Base-by-base conservation (phyloP, 2,113 vertebrate species). In the Clupea harengus region DNA sequence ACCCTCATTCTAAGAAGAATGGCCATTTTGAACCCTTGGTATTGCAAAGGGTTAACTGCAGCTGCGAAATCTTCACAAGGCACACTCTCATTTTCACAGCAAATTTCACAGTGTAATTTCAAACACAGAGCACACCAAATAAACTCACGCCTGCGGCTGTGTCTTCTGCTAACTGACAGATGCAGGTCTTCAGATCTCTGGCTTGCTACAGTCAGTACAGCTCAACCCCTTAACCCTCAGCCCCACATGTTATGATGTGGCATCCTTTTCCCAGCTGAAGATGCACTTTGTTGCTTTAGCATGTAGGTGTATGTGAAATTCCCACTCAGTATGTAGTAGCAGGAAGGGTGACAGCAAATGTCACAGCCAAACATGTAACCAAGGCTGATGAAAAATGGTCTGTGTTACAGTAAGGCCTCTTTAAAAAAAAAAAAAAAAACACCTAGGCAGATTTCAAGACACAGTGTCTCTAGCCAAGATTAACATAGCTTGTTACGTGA, bases 221-320 rank as follows among this genome's bases (percentile, higher is more conserved):
- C 60, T 67, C 64, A 72, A 9, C n/a, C 28, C 28, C 8, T 28
- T 15, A 72, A 32, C 64, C 64, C 15, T 72, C 64, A 72, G 25
- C n/a, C 10, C 64, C 28, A 32, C 28, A 8, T 72, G 64, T 72
- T 72, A 72, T 72, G 64, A 72, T 72, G 64, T 72, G 64, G 64
- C 64, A 72, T 32, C 64, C 64, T 32, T 72, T 72, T 25, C 64
- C 64, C 64, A 72, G n/a, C 64, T 72, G 64, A 72, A 72, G 7
- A 72, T 72, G 64, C 64, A 72, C 64, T 32, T 25, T 32, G 64
- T 32, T 72, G 64, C 64, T 32, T 28, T 15, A 72, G n/a, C 32
- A 32, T 72, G 64, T 72, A 32, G 64, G 28, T 72, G n/a, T 72
- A 32, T 28, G 64, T 32, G 28, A 72, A 72, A 72, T 11, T 72